Base-by-base conservation (phyloP, 1,140 invertebrate genomes). In the Portunus trituberculatus region DNA sequence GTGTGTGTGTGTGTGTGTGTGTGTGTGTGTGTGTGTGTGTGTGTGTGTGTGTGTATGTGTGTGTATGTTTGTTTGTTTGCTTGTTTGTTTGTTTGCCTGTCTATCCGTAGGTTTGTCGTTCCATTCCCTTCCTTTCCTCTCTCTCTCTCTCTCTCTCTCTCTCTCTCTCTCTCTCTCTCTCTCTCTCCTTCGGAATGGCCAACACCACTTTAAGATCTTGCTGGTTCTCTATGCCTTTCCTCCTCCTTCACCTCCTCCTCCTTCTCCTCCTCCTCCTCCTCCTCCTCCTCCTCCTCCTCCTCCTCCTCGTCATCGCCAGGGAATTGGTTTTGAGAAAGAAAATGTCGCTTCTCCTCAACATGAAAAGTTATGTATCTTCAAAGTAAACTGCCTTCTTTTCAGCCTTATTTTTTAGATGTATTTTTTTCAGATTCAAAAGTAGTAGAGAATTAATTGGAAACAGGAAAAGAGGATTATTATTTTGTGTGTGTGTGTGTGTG, bases 11-110 rank as follows among this genome's bases (percentile, higher is more conserved):
- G 16, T 46, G 88, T 25, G 31, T 25, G 45, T 25, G 45, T 46
- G 88, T 46, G 86, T 20, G 45, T 46, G 88, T 20, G 88, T 88
- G 20, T 88, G 8, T 89, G 39, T 89, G 88, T 89, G 20, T 89
- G 31, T 46, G 20, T 48, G 87, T 89, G 14, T 89, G n/a, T 32
- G 45, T 89, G 6, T 48, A 0, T 89, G 25, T 89, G 10, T 32
- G 31, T 88, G 25, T 32, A 6, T 20, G 25, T 32, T 1, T 89
- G 31, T 46, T 1, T 48, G 87, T 89, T 48, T 89, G n/a, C 39
- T 89, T 89, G 6, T 48, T 45, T 89, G 25, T 89, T 59, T 32
- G 31, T 88, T 31, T 32, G 6, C 8, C 86, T 32, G 2, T 31
- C 52, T 59, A 10, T 59, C 52, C 16, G 52, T 20, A 12, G 10